Base-by-base conservation (phyloP, 1,140 invertebrate species). In the Eupristina koningsbergeri region DNA sequence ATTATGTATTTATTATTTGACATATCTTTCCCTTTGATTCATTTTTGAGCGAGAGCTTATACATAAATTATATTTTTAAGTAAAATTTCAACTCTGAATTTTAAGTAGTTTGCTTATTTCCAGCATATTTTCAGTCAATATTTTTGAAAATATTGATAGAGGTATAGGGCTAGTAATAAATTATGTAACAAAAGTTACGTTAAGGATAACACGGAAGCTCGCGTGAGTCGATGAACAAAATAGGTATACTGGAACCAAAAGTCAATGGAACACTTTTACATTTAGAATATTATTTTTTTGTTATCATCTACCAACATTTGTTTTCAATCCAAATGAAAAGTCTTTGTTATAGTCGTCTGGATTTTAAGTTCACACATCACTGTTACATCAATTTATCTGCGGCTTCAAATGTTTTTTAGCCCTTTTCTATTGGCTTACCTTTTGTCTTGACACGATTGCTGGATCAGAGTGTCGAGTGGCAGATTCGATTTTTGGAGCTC, bases 401-500 rank as follows among this genome's bases (percentile, higher is more conserved):
- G 34, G 34, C 58, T 7, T 67, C 77, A 79, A 26, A 79, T 79
- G 41, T 7, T 31, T 63, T 61, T 67, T 15, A 50, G 36, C 11
- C n/a, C 26, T 15, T 36, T 1, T 5, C 9, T 36, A 34, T 39
- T 67, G 0, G 31, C 34, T 36, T 8, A 8, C 15, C 76, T 45
- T 78, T 78, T 78, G 76, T 78, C 76, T 78, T 78, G 39, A 63
- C 26, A 13, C 19, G 63, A 71, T 71, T n/a, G 19, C 22, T 11
- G 36, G 8, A 8, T n/a, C 36, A 0, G 19, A 71, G 13, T 26
- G 67, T 41, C 19, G 36, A 71, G 67, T 41, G 39, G 22, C 15
- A 26, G 41, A 63, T 47, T 79, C 31, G 50, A 78, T 78, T 64
- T 78, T 34, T 17, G 7, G n/a, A n/a, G 8, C 0, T 17, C 41